These are phyloP conservation scores for Carabus problematicus DNA, from an alignment of 2,888 invertebrate species.

Conservation along the genomic window DNA sequence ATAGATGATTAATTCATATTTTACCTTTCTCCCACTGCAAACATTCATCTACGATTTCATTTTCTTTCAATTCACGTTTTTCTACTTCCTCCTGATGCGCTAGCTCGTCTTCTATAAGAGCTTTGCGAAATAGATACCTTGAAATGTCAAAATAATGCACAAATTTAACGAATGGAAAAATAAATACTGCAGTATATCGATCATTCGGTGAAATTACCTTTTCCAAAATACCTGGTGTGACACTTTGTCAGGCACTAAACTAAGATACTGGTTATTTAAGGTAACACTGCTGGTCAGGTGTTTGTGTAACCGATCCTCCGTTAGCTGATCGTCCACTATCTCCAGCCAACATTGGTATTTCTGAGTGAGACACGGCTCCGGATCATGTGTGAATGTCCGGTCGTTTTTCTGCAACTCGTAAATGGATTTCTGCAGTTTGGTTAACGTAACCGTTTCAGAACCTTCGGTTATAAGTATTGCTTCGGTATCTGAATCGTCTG, in stretches of 20 bases:
- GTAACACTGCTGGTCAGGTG: constrained; percentile 65
- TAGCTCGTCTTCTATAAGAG: constrained; percentile 76
- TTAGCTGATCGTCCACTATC: constrained; percentile 63
- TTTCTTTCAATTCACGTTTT: constrained; percentile 60
- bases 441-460: constrained; percentile 69
- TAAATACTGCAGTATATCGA: constrained; percentile 19
- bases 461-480: constrained; percentile 72
- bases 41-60: constrained; percentile 58
- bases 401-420: constrained; percentile 75
- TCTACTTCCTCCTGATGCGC: constrained; percentile 71
- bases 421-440: constrained; percentile 71
- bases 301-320: constrained; percentile 67
- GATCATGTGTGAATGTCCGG: constrained; percentile 75
- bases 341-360: constrained; percentile 68
- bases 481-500: constrained; percentile 74
- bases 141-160: constrained; percentile 35
- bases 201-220: constrained; percentile 65
- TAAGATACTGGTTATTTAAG: constrained; percentile 59
- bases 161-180: constrained; percentile 38
- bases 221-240: constrained; percentile 82
- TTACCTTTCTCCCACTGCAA: constrained; percentile 62
- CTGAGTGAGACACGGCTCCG: constrained; percentile 62
- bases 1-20: background rate
- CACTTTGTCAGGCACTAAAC: constrained; percentile 75
- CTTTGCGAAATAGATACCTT: constrained; percentile 80